These are phyloP conservation scores for Salvator merianae DNA, from an alignment of 2,113 vertebrate genomes.

Conservation along the genomic window DNA sequence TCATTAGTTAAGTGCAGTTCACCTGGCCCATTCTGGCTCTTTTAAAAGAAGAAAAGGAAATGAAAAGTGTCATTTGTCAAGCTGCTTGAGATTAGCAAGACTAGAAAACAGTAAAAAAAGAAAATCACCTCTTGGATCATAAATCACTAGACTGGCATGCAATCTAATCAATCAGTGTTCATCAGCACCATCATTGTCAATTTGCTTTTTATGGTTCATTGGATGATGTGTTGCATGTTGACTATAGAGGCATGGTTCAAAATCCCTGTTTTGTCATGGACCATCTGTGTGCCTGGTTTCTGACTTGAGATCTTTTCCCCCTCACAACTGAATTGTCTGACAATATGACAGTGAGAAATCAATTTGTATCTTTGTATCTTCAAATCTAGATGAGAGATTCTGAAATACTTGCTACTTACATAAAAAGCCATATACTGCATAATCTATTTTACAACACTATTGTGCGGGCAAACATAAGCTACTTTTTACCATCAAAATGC, in stretches of 20 bases:
- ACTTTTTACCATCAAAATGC: not conserved
- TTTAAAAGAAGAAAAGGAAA: not conserved
- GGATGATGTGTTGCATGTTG: not conserved
- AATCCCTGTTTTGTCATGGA: not conserved
- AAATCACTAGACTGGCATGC: not conserved
- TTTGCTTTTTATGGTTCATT: not conserved
- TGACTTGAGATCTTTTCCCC: not conserved
- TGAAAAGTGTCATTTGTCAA: not conserved
- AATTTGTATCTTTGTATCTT: too few relatives aligned
- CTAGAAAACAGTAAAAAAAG: not conserved
- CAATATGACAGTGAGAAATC: not conserved
- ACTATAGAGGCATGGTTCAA: not conserved
- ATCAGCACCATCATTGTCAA: not conserved
- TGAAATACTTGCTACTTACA: not conserved
- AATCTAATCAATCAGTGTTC: not conserved
- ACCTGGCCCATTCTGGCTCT: not conserved
- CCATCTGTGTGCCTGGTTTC: not conserved
- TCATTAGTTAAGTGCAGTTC: not conserved
- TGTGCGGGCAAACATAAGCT: not conserved
- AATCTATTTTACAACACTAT: not conserved
- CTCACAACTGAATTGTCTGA: not conserved
- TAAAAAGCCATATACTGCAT: not conserved
- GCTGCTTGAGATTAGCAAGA: not conserved
- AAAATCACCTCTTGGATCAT: conserved; percentile 2
- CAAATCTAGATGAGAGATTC: not conserved